phyloP scores from a whole-genome alignment of 2,797 vertebrate genomes.

The Ambastaia sidthimunki region DNA sequence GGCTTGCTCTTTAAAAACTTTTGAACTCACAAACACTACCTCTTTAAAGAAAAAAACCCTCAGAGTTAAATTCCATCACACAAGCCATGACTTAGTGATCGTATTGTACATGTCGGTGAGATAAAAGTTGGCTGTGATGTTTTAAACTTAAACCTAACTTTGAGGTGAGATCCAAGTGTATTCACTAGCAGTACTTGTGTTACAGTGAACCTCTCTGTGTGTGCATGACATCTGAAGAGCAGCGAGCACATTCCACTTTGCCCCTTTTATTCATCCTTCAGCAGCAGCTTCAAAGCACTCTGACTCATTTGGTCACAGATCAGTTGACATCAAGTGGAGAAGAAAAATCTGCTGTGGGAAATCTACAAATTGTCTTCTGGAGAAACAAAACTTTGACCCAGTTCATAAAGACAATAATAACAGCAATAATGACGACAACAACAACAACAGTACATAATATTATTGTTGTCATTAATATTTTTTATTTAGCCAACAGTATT shows the following conservation, averaged over 20 bases:
- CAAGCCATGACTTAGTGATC: constrained; percentile 57
- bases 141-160: constrained; percentile 60
- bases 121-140: constrained; percentile 62
- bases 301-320: constrained; percentile 64
- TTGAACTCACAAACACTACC: constrained; percentile 49
- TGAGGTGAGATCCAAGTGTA: constrained; percentile 64
- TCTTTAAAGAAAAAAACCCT: constrained; percentile 46
- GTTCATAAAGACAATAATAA: too few species aligned
- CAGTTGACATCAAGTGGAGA: constrained; percentile 62
- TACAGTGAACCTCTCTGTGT: constrained; percentile 50
- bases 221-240: constrained; percentile 57
- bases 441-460: too few species aligned
- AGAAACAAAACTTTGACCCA: neutral
- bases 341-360: constrained; percentile 57
- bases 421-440: too few species aligned
- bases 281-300: constrained; percentile 63
- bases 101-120: constrained; percentile 61
- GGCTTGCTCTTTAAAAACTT: constrained; percentile 51
- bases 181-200: constrained; percentile 49
- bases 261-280: constrained; percentile 55
- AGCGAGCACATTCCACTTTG: constrained; percentile 51
- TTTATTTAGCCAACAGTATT: too few species aligned
- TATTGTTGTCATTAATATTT: too few species aligned
- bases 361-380: constrained; percentile 43
- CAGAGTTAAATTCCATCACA: constrained; percentile 52